phyloP scores from a whole-genome alignment of 53 echinoderm and acorn worm genomes.

The Antedon mediterranea region DNA sequence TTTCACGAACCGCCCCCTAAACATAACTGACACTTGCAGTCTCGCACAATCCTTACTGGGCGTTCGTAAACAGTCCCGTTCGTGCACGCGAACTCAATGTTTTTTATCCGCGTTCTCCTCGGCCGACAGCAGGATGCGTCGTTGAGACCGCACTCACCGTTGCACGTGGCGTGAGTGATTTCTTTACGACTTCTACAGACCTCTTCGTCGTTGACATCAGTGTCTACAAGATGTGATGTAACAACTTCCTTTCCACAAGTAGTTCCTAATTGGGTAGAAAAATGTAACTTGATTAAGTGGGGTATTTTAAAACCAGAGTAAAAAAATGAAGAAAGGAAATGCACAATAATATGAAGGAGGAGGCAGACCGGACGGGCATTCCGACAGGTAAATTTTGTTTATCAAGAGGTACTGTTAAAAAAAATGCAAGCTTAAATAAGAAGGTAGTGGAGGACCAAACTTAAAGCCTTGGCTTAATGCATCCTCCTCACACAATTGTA shows the following conservation, averaged over 20 bases:
- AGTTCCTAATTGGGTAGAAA: too few species aligned
- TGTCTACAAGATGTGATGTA: neutral
- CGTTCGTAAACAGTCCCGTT: conserved; percentile 22
- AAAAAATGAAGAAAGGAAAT: too few species aligned
- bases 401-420: neutral
- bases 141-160: conserved; percentile 43
- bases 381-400: too few species aligned
- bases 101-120: conserved; percentile 23
- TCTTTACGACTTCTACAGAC: conserved; percentile 29
- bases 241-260: conserved; percentile 34
- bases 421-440: too few species aligned
- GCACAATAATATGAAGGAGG: too few species aligned
- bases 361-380: too few species aligned
- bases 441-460: too few species aligned
- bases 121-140: conserved; percentile 42
- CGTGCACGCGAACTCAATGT: conserved; percentile 36
- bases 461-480: too few species aligned
- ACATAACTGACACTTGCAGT: conserved; percentile 66
- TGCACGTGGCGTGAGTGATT: conserved; percentile 27
- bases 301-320: too few species aligned
- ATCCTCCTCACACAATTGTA: too few species aligned
- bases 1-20: neutral
- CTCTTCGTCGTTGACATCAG: conserved; percentile 10
- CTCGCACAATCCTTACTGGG: conserved; percentile 34
- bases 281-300: too few species aligned